phyloP scores from a whole-genome alignment of 2,113 vertebrate genomes.

The Conger conger region DNA sequence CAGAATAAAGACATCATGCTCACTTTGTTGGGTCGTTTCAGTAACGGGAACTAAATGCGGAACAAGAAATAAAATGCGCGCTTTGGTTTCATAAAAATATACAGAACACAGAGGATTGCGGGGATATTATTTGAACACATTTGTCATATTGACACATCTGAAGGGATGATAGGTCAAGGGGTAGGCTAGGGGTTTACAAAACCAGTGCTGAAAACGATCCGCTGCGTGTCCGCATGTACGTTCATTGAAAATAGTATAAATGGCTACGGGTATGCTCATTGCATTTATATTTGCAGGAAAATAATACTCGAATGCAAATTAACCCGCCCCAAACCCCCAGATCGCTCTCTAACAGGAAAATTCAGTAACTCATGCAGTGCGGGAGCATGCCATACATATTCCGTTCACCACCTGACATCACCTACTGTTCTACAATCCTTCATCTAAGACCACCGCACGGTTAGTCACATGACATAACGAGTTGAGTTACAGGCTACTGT shows the following conservation, averaged over 20 bases:
- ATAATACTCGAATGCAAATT: too few species aligned
- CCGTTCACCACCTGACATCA: constrained; percentile 15
- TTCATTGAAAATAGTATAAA: too few species aligned
- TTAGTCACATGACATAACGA: constrained; percentile 12
- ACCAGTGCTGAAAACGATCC: too few species aligned
- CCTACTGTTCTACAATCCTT: constrained; percentile 6
- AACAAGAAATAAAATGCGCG: neutral
- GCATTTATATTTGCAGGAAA: too few species aligned
- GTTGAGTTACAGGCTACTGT: neutral
- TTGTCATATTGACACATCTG: neutral
- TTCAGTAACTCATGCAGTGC: neutral
- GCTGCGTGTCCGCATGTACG: too few species aligned
- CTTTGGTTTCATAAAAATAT: neutral
- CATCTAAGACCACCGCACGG: neutral
- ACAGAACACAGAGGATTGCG: neutral
- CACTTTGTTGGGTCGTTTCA: neutral
- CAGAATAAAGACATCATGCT: neutral
- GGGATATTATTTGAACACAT: neutral
- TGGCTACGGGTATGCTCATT: too few species aligned
- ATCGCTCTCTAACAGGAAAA: neutral
- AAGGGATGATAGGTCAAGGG: neutral
- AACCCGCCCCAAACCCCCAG: too few species aligned
- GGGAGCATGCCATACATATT: neutral
- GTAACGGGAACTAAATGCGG: neutral
- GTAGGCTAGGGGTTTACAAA: too few species aligned